Evolutionary conservation across 2,888 invertebrate species (phyloP), one percentile per base, ranked within the genome.

Genomic region (Pachliopta kotzebuea): DNA sequence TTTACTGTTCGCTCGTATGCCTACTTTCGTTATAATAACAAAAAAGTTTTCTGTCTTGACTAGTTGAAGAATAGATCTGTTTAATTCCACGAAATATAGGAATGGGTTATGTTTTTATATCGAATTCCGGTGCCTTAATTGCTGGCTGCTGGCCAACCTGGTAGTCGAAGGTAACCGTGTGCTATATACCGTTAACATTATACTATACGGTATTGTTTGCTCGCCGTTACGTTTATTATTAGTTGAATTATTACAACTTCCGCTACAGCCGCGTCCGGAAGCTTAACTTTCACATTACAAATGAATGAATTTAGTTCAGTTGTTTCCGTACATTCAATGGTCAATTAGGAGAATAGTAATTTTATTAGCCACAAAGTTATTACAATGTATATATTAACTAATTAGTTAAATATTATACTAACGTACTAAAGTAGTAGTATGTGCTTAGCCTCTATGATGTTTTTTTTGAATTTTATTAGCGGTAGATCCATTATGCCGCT

Each of bases 221-320:
- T 45, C 45, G n/a, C 45, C n/a, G 45, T n/a, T n/a, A n/a, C 45
- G 45, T 45, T 45, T 45, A 37, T n/a, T 20, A 42, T 57, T 23
- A 42, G 17, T 9, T 45, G 17, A 24, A 49, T 11, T 50, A 20
- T 8, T 49, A 45, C 18, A 45, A 45, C 18, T n/a, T 45, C 45
- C 45, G 18, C 45, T n/a, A 45, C 11, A 18, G 45, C n/a, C n/a
- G 18, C 45, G 18, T 45, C 45, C 45, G 45, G n/a, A 45, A 45
- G 45, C 11, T n/a, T 45, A n/a, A 45, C 18, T 45, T 45, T 45
- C n/a, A 45, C 11, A 45, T 18, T 45, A 45, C 18, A n/a, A 45
- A n/a, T n/a, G n/a, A 7, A 8, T 45, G n/a, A 45, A 45, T 45
- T n/a, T n/a, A 45, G 6, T 45, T 0, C n/a, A 45, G n/a, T n/a